Conservation (phyloP, 2,888 invertebrate genomes). For the Pinctada fucata region DNA sequence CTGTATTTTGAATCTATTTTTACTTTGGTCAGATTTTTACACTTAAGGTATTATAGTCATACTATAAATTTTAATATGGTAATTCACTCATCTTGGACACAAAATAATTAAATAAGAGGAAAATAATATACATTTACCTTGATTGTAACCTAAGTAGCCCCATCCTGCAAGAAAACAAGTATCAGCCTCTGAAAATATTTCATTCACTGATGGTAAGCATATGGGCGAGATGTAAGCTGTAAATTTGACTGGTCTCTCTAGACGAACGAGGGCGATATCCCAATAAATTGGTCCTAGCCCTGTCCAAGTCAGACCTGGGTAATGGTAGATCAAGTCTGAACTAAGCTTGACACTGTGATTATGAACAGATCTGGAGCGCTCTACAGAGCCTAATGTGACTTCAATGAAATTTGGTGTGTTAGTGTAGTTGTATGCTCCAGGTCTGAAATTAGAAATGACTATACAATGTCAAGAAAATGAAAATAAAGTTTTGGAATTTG, state of each 20-base stretch:
- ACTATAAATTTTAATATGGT: no score
- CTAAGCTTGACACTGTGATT: constrained; percentile 39
- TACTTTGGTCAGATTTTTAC: no score
- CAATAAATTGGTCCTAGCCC: constrained; percentile 49
- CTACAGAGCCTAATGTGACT: constrained; percentile 51
- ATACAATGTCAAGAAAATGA: background rate
- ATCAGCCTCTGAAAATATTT: constrained; percentile 39
- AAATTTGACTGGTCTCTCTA: constrained; percentile 52
- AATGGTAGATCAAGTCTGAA: constrained; percentile 52
- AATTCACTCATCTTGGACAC: no score
- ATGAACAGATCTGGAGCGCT: constrained; percentile 30
- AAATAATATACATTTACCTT: constrained; percentile 49
- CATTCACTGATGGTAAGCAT: constrained; percentile 53
- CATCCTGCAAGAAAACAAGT: constrained; percentile 64
- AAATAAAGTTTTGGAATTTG: background rate
- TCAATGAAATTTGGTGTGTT: constrained; percentile 54
- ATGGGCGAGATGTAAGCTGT: constrained; percentile 61
- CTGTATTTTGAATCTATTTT: no score
- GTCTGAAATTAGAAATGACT: constrained; percentile 34
- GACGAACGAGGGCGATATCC: constrained; percentile 63
- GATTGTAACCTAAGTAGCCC: constrained; percentile 59
- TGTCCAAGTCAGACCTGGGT: constrained; percentile 49
- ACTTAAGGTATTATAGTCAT: no score
- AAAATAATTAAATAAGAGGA: background rate
- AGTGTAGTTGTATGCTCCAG: constrained; percentile 49